phyloP scores from a whole-genome alignment of 64 coral and sea anemone genomes.

The Porites australiensis region DNA sequence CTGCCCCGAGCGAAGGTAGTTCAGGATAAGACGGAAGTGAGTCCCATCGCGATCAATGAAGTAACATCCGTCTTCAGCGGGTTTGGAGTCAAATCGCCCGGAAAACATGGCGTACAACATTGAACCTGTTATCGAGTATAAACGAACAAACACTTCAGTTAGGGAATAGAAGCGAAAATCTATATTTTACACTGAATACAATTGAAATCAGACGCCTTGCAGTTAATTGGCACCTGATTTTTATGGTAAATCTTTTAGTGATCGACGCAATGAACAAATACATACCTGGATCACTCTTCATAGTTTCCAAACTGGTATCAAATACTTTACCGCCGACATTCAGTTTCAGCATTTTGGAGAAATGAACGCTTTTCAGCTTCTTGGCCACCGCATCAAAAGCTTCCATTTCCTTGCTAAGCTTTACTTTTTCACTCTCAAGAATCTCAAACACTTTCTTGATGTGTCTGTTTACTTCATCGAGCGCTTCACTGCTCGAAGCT shows the following conservation, averaged over 20 bases:
- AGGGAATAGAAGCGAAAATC: too few relatives aligned
- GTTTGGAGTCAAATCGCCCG: slow-evolving; percentile 33
- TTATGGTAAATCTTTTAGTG: too few relatives aligned
- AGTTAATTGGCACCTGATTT: too few relatives aligned
- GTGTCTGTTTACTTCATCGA: too few relatives aligned
- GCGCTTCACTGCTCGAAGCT: too few relatives aligned
- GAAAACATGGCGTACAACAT: slow-evolving; percentile 40
- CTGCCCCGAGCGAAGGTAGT: background rate
- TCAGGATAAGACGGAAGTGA: too few relatives aligned
- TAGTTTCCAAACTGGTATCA: slow-evolving; percentile 26
- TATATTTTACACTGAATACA: too few relatives aligned
- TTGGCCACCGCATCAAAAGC: slow-evolving; percentile 49
- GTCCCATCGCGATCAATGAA: slow-evolving; percentile 29
- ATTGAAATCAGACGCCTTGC: too few relatives aligned
- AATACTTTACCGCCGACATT: slow-evolving; percentile 55
- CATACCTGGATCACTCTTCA: slow-evolving; percentile 30
- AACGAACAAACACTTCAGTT: too few relatives aligned
- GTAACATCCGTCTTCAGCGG: slow-evolving; percentile 35
- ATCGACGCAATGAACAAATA: too few relatives aligned
- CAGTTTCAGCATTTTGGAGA: slow-evolving; percentile 38
- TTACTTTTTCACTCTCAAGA: slow-evolving; percentile 18
- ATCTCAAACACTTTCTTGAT: slow-evolving; percentile 32
- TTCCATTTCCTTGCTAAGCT: slow-evolving; percentile 41
- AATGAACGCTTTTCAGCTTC: slow-evolving; percentile 29
- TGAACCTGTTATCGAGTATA: background rate